phyloP scores from a whole-genome alignment of 2,888 invertebrate genomes.

The Nemotelus pantherinus region DNA sequence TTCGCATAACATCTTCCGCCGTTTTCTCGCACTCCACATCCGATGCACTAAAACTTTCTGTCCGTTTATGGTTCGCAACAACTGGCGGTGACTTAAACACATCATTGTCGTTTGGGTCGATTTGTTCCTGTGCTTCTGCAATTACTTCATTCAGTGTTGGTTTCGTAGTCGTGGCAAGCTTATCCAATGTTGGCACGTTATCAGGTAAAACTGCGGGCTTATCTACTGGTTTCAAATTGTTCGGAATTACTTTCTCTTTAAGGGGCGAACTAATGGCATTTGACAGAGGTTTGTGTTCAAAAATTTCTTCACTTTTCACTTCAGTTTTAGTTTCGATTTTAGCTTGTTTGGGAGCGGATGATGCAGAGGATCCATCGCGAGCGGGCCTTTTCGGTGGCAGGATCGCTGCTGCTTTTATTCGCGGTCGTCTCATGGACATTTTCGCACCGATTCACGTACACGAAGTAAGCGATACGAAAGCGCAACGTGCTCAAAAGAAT shows the following conservation, averaged over 20 bases:
- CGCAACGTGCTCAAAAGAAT: neutral
- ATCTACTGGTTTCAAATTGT: neutral
- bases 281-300: neutral
- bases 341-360: neutral
- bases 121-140: slow-evolving; percentile 22
- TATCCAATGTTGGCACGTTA: neutral
- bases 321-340: slow-evolving; percentile 7
- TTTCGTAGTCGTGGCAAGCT: neutral
- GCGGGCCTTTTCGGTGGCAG: slow-evolving; percentile 64
- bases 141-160: neutral
- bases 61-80: slow-evolving; percentile 17
- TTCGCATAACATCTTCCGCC: neutral
- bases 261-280: neutral
- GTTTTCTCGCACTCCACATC: slow-evolving; percentile 2
- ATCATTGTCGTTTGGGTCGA: slow-evolving; percentile 46
- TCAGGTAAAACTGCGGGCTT: neutral
- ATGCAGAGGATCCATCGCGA: neutral
- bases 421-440: slow-evolving; percentile 65
- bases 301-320: neutral
- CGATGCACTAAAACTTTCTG: slow-evolving; percentile 5
- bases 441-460: neutral
- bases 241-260: slow-evolving; percentile 24
- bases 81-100: slow-evolving; percentile 59
- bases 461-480: neutral
- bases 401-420: slow-evolving; percentile 79